A percentile compares a stretch with the other conserved stretches of the same genome.
phyloP scores from a whole-genome alignment of 1,140 invertebrate genomes.

The Ceratosolen fusciceps region DNA sequence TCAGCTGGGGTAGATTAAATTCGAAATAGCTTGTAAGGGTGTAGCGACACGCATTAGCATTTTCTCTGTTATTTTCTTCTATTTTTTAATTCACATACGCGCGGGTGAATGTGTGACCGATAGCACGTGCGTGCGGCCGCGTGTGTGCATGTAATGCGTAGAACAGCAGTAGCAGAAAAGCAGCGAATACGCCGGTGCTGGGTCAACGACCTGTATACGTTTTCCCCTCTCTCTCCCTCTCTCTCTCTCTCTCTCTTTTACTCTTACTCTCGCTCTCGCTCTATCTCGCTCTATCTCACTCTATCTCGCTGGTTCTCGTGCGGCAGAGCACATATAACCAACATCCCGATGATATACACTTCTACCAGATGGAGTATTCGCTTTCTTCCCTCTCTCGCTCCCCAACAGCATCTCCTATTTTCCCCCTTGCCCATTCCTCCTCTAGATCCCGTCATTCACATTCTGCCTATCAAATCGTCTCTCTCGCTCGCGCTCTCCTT shows the following conservation, averaged over 20 bases:
- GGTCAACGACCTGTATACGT: constrained; percentile 68
- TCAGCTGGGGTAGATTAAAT: constrained; percentile 23
- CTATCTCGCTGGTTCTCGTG: constrained; percentile 10
- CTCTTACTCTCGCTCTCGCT: constrained; percentile 25
- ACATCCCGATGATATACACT: constrained; percentile 52
- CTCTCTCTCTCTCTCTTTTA: constrained; percentile 26
- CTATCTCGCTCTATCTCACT: constrained; percentile 32
- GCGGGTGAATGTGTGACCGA: background rate
- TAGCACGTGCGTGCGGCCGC: too few species aligned
- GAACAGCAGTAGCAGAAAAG: constrained; percentile 25
- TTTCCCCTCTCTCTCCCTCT: constrained; percentile 31
- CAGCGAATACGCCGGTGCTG: constrained; percentile 51
- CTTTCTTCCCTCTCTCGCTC: constrained; percentile 41
- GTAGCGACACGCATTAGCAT: background rate
- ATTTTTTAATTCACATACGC: background rate
- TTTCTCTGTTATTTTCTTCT: constrained; percentile 14
- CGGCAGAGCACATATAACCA: constrained; percentile 36
- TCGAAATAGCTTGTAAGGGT: constrained; percentile 9
- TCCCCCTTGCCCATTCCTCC: background rate
- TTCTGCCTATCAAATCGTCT: constrained; percentile 34
- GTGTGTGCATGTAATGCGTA: constrained; percentile 31
- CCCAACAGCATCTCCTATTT: background rate
- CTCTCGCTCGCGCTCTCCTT: constrained; percentile 24
- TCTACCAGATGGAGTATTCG: constrained; percentile 60
- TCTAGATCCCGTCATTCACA: constrained; percentile 34